Evolutionary conservation across 2,888 invertebrate genomes (phyloP).

Genomic region (Conchocele bisecta): DNA sequence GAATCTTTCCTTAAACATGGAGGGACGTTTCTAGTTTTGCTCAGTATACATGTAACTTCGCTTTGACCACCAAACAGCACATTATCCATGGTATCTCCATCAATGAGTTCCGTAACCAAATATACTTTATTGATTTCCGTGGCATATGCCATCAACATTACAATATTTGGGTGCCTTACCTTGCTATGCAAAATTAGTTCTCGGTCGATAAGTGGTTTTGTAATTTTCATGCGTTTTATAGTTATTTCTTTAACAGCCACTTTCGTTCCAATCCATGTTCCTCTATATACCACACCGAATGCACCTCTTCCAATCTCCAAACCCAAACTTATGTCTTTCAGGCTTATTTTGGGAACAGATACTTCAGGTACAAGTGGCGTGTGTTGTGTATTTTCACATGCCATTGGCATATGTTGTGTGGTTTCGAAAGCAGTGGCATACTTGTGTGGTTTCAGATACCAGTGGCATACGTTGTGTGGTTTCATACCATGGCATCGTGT

Average conservation of each 20-base stretch:
- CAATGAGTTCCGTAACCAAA: slow-evolving; percentile 11
- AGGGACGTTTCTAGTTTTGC: too few relatives aligned
- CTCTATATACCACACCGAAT: slow-evolving; percentile 29
- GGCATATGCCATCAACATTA: slow-evolving; percentile 34
- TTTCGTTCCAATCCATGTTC: slow-evolving; percentile 30
- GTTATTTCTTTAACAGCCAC: slow-evolving; percentile 44
- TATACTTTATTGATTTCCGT: neutral
- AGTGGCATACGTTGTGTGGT: too few relatives aligned
- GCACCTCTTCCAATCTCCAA: slow-evolving; percentile 32
- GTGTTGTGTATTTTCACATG: too few relatives aligned
- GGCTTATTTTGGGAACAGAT: neutral
- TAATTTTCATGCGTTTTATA: slow-evolving; percentile 20
- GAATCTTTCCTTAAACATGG: too few relatives aligned
- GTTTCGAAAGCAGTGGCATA: too few relatives aligned
- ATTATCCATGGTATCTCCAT: slow-evolving; percentile 22
- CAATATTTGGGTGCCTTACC: slow-evolving; percentile 35
- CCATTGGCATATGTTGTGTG: too few relatives aligned
- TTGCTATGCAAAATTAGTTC: slow-evolving; percentile 29
- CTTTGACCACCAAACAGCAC: slow-evolving; percentile 3
- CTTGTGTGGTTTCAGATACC: too few relatives aligned
- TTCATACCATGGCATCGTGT: too few relatives aligned
- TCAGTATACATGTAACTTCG: neutral
- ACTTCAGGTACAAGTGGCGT: neutral
- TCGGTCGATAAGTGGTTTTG: slow-evolving; percentile 18
- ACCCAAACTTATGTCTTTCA: neutral